Conservation (phyloP, 30 jellyfish, hydroid and myxozoan species). For the Chrysaora quinquecirrha region DNA sequence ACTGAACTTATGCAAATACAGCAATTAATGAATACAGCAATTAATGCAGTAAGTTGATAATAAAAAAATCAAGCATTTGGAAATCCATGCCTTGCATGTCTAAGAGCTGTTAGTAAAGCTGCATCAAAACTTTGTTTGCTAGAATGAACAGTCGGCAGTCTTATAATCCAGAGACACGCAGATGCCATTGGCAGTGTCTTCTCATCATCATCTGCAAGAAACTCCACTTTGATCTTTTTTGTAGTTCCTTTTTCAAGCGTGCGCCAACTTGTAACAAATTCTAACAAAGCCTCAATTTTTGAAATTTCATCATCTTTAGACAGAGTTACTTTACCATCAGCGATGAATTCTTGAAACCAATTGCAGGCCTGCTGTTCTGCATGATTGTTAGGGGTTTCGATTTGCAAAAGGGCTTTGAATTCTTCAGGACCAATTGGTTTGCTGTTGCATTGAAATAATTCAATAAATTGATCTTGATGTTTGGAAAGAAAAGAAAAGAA, state of each 20-base stretch:
- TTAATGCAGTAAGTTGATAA: background rate
- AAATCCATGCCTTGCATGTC: conserved; percentile 19
- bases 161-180: conserved; percentile 7
- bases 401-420: conserved; percentile 11
- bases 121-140: conserved; percentile 12
- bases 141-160: conserved; percentile 27
- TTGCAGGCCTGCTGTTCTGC: conserved; percentile 33
- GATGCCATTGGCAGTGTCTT: conserved; percentile 17
- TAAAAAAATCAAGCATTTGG: conserved; percentile 22
- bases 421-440: background rate
- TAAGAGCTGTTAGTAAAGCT: conserved; percentile 14
- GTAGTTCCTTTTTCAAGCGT: background rate
- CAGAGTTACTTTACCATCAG: background rate
- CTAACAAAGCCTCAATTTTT: background rate
- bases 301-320: conserved; percentile 5
- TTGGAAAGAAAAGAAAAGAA: conserved; percentile 5
- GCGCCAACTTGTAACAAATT: conserved; percentile 14
- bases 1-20: conserved; percentile 1
- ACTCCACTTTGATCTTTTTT: background rate
- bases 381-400: background rate
- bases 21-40: background rate
- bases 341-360: conserved; percentile 7
- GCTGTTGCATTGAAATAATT: background rate
- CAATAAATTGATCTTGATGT: background rate
- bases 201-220: conserved; percentile 22